Evolutionary conservation across 2,113 vertebrate genomes (phyloP).

Genomic region (Anolis sagrei): DNA sequence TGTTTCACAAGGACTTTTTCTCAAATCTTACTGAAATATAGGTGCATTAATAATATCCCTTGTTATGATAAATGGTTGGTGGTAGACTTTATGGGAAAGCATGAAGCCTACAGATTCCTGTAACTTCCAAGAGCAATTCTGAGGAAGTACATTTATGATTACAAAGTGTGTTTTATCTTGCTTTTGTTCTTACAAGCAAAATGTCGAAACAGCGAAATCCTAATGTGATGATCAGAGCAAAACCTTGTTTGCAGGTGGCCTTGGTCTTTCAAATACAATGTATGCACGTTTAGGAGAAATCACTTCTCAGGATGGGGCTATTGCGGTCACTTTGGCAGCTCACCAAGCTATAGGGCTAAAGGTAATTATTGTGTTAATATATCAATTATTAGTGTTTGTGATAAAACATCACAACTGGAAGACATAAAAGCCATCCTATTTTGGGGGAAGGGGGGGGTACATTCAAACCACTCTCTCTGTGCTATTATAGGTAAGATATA

Average conservation of each 20-base stretch:
- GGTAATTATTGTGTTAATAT: conserved; percentile 72
- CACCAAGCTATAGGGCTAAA: conserved; percentile 97
- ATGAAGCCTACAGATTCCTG: not conserved
- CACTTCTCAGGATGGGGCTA: conserved; percentile 83
- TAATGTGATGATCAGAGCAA: not conserved
- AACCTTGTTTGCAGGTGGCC: conserved; percentile 81
- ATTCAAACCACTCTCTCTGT: not conserved
- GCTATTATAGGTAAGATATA: not conserved
- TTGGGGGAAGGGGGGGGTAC: too few species aligned
- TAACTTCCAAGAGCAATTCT: too few species aligned
- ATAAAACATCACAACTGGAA: not conserved
- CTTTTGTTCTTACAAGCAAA: not conserved
- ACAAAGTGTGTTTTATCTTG: not conserved
- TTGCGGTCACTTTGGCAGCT: conserved; percentile 91
- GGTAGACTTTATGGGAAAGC: too few species aligned
- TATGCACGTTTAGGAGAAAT: conserved; percentile 92
- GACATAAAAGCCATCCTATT: not conserved
- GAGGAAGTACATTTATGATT: not conserved
- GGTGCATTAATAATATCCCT: not conserved
- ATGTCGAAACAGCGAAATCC: not conserved
- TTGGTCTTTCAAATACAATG: conserved; percentile 94
- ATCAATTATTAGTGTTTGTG: not conserved
- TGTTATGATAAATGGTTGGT: too few species aligned
- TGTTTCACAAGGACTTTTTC: too few species aligned
- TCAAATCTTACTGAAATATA: not conserved